phyloP scores from a whole-genome alignment of 2,113 vertebrate species.

The Carlito syrichta region DNA sequence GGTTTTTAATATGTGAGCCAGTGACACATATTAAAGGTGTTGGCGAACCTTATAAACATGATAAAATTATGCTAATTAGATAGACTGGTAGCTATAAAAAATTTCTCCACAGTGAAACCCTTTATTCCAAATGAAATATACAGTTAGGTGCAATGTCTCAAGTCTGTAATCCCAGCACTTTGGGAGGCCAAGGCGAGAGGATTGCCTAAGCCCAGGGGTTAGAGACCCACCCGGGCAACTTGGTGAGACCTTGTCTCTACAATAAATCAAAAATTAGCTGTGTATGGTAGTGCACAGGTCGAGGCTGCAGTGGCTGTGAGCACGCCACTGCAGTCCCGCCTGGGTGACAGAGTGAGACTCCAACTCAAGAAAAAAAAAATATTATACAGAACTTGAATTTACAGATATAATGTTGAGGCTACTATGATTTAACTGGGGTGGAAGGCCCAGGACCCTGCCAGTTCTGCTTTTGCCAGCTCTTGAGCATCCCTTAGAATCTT shows the following conservation, averaged over 20 bases:
- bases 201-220: too few species aligned
- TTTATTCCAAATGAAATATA: background rate
- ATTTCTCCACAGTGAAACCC: background rate
- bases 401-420: background rate
- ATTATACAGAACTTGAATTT: background rate
- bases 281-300: too few species aligned
- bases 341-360: too few species aligned
- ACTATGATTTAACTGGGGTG: background rate
- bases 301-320: too few species aligned
- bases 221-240: too few species aligned
- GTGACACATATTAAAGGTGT: background rate
- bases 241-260: too few species aligned
- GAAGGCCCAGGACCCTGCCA: background rate
- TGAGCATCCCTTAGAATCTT: background rate
- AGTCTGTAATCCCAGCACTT: too few species aligned
- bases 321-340: too few species aligned
- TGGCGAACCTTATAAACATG: background rate
- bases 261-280: too few species aligned
- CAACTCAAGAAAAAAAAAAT: too few species aligned
- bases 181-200: too few species aligned
- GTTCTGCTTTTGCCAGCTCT: background rate
- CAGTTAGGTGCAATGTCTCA: too few species aligned
- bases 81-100: background rate
- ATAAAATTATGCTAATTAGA: background rate
- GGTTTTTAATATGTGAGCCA: slow-evolving; percentile 9